Base-by-base conservation (phyloP, 2,888 invertebrate genomes). In the Blera fallax region DNA sequence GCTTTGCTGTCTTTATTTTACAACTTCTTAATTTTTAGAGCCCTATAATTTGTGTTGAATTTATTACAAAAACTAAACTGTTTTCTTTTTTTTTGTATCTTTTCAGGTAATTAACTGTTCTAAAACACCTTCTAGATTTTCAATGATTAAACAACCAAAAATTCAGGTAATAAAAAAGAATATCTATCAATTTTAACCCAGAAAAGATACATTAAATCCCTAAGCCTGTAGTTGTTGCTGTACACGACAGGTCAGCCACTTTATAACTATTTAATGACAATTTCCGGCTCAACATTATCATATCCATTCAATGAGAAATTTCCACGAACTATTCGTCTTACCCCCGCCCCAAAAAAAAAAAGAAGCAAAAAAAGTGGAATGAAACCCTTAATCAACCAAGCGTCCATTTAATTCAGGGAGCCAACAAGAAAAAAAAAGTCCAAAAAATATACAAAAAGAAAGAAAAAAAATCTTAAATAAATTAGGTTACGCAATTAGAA, bases 81-180 rank as follows among this genome's bases (percentile, higher is more conserved):
- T 11, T 27, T 52, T 10, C 32, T 8, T 43, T 29, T 37, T 11
- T 70, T 11, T 83, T 32, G 67, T 79, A 62, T 84, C 80, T 64
- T 84, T 84, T 80, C 84, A 84, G 84, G 84, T 84, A 84, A 84
- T 84, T 80, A 80, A 84, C 18, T 58, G 52, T 52, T 84, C 40
- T 52, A 60, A 74, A 65, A 80, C 70, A 37, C 40, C 64, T 69
- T 69, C 72, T 43, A 40, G 24, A 48, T 32, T 40, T 18, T 11
- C 34, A 32, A 73, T 40, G 37, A 37, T 54, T 45, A 64, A n/a
- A 54, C 3, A 45, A 50, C 40, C 50, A 32, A 62, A 65, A 64
- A 29, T 8, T 14, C 65, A 83, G 83, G 83, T 83, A 83, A 74
- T 34, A n/a, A 52, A 65, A 16, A 29, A 45, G 10, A 50, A 60